Base-by-base conservation (phyloP, 2,888 invertebrate species). In the Molanna angustata region DNA sequence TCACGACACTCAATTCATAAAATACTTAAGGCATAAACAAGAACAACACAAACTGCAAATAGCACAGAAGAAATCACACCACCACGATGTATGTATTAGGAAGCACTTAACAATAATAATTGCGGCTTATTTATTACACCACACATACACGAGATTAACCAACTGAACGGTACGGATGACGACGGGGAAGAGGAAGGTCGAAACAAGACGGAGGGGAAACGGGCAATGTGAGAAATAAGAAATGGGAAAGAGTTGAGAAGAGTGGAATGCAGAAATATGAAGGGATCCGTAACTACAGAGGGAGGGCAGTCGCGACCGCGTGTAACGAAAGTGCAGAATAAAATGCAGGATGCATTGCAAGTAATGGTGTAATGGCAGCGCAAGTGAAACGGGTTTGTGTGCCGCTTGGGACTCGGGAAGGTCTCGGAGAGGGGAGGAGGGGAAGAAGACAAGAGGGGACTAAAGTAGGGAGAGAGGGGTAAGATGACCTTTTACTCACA, bases 331-430 rank as follows among this genome's bases (percentile, higher is more conserved):
- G 50, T 22, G 50, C 33, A 44, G 43, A 11, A 13, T 22, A 18
- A 37, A 50, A 32, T 50, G 52, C 49, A 32, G 40, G 50, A 49
- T 55, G 55, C 58, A 58, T 52, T 58, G 55, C 55, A 49, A 47
- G 42, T 50, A 14, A 13, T 11, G 27, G 14, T 37, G 41, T 49
- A 57, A 52, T 55, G 53, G 55, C 53, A 58, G 56, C 51, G 58
- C 58, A 58, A 58, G 58, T 58, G 51, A 47, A 52, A 49, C 49
- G 49, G 49, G 49, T 49, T 45, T 31, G 27, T 3, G 46, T 40
- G 41, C 22, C 44, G 31, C n/a, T n/a, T 31, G 48, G 48, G 21
- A 14, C 16, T 16, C 31, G 18, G 27, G 44, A 37, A 37, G 32
- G 18, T 19, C 41, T n/a, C 11, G 16, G 16, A 18, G 1, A 9